Percentiles rank a stretch among this genome's conserved stretches.
Evolutionary conservation across 2,888 invertebrate genomes (phyloP).

Genomic region (Trissonchulus sp.): DNA sequence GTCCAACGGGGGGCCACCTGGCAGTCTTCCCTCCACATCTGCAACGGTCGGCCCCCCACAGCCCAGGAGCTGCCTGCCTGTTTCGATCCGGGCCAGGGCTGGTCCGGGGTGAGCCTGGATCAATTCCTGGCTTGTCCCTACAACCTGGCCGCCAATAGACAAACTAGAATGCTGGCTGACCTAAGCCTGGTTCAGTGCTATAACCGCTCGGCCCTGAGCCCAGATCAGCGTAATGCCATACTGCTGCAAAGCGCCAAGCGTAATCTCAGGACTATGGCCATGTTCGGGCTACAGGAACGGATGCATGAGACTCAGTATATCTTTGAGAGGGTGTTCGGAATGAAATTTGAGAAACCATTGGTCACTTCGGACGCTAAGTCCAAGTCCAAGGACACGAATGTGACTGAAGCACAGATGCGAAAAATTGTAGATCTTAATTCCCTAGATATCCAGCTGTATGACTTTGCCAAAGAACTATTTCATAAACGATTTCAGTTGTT

Average conservation of each 20-base stretch:
- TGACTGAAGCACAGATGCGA: slow-evolving; percentile 68
- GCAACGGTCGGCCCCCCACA: slow-evolving; percentile 61
- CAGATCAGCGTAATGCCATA: slow-evolving; percentile 65
- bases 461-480: slow-evolving; percentile 81
- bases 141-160: slow-evolving; percentile 90
- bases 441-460: slow-evolving; percentile 84
- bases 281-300: slow-evolving; percentile 91
- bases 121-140: slow-evolving; percentile 84
- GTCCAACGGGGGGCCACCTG: slow-evolving; percentile 68
- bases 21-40: slow-evolving; percentile 52
- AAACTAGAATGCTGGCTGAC: slow-evolving; percentile 95
- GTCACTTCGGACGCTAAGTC: slow-evolving; percentile 81
- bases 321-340: slow-evolving; percentile 86
- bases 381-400: slow-evolving; percentile 69
- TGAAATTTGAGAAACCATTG: slow-evolving; percentile 54
- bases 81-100: slow-evolving; percentile 52
- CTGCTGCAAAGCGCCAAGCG: slow-evolving; percentile 90
- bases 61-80: slow-evolving; percentile 70
- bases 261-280: slow-evolving; percentile 84
- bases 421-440: slow-evolving; percentile 73
- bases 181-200: slow-evolving; percentile 90
- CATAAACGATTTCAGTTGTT: slow-evolving; percentile 61
- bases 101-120: slow-evolving; percentile 73
- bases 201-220: slow-evolving; percentile 66
- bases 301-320: slow-evolving; percentile 65